Evolutionary conservation across 2,113 vertebrate genomes (phyloP).

Genomic region (Neotragus pygmaeus): DNA sequence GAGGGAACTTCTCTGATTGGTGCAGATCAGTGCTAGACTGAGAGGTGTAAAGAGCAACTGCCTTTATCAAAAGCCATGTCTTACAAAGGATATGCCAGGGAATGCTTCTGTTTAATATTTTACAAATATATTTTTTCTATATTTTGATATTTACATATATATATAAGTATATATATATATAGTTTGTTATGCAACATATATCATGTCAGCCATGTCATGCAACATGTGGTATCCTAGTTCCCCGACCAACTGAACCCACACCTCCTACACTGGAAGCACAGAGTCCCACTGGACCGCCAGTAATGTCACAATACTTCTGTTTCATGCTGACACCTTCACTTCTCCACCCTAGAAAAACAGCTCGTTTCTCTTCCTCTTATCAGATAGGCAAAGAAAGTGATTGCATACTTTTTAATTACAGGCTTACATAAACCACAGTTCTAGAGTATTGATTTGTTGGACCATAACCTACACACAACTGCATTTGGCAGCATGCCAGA

Average conservation of each 20-base stretch:
- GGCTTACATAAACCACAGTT: background rate
- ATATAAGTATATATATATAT: background rate
- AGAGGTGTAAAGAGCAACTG: background rate
- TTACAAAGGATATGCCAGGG: background rate
- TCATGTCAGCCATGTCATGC: background rate
- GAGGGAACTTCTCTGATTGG: background rate
- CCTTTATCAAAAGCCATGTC: background rate
- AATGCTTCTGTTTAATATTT: background rate
- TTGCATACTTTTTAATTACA: background rate
- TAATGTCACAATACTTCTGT: background rate
- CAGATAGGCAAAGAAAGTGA: slow-evolving; percentile 14
- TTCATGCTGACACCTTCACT: background rate
- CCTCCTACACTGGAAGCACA: background rate
- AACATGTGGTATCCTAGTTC: background rate
- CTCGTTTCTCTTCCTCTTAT: background rate
- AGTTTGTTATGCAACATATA: background rate
- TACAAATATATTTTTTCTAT: background rate
- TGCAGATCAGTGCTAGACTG: background rate
- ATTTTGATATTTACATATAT: background rate
- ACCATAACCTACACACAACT: background rate
- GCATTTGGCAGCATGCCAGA: slow-evolving; percentile 5
- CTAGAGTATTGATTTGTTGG: slow-evolving; percentile 24
- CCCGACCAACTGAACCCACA: background rate
- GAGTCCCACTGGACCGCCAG: background rate
- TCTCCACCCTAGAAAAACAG: background rate